phyloP scores from a whole-genome alignment of 2,888 invertebrate genomes.

The Phania funesta region DNA sequence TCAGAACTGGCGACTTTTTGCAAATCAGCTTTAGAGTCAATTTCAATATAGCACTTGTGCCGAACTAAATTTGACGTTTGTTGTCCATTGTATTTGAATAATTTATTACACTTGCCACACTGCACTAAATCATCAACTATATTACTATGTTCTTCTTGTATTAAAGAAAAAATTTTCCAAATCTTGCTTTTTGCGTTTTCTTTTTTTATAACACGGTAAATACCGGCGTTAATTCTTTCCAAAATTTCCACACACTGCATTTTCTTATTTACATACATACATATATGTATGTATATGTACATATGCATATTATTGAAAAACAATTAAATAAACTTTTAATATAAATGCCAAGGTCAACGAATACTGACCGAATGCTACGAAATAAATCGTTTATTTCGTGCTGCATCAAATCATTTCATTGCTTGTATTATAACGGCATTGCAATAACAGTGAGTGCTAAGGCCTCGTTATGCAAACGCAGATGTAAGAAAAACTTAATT shows the following conservation, averaged over 20 bases:
- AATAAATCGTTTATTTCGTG: too few relatives aligned
- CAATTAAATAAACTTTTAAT: too few relatives aligned
- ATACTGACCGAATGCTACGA: too few relatives aligned
- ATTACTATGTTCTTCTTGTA: background rate
- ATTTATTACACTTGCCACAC: constrained; percentile 15
- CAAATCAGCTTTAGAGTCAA: background rate
- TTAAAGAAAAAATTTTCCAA: background rate
- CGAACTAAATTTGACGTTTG: constrained; percentile 16
- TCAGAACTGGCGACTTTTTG: background rate
- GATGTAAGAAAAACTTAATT: too few relatives aligned
- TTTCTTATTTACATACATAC: background rate
- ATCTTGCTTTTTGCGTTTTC: background rate
- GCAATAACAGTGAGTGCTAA: too few relatives aligned
- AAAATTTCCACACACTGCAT: background rate
- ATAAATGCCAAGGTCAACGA: too few relatives aligned
- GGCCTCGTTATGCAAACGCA: too few relatives aligned
- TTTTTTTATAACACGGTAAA: too few relatives aligned
- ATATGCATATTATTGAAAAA: too few relatives aligned
- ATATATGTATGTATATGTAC: too few relatives aligned
- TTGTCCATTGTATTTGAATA: constrained; percentile 24
- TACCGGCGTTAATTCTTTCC: background rate
- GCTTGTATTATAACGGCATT: too few relatives aligned
- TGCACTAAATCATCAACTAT: background rate
- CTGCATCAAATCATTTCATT: too few relatives aligned
- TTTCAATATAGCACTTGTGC: background rate